Percentiles rank a stretch among this genome's conserved stretches.
These are phyloP conservation scores for Dorcus parallelipipedus DNA, from an alignment of 2,888 invertebrate species.

Conservation along the genomic window DNA sequence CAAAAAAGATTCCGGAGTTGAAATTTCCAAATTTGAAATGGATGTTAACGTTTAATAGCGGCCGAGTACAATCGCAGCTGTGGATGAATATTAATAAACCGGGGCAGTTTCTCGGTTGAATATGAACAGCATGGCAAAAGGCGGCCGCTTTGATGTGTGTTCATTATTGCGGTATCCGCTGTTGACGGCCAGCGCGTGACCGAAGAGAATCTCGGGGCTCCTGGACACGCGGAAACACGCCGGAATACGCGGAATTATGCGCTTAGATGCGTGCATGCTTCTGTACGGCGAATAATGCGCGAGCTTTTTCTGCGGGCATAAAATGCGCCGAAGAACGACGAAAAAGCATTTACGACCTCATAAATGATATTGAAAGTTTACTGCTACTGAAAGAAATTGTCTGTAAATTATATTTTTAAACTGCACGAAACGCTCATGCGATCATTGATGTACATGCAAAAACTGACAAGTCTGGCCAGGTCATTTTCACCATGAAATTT, in stretches of 20 bases:
- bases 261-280: neutral
- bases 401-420: too few relatives aligned
- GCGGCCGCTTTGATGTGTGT: neutral
- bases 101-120: slow-evolving; percentile 39
- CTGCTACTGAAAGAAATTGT: too few relatives aligned
- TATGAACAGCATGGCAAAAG: slow-evolving; percentile 21
- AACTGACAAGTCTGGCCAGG: too few relatives aligned
- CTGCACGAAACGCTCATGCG: too few relatives aligned
- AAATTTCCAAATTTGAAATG: neutral
- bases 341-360: neutral
- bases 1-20: neutral
- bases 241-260: neutral
- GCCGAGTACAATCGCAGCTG: slow-evolving; percentile 22
- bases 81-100: slow-evolving; percentile 40
- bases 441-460: too few relatives aligned
- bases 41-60: neutral
- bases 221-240: slow-evolving; percentile 4
- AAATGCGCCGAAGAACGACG: neutral
- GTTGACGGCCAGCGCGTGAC: slow-evolving; percentile 8
- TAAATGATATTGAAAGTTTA: neutral
- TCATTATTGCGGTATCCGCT: slow-evolving; percentile 10
- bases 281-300: slow-evolving; percentile 1
- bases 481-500: too few relatives aligned
- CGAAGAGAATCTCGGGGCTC: slow-evolving; percentile 4
- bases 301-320: neutral